Evolutionary conservation across 1,140 invertebrate genomes (phyloP).

Genomic region (Saccostrea echinata): DNA sequence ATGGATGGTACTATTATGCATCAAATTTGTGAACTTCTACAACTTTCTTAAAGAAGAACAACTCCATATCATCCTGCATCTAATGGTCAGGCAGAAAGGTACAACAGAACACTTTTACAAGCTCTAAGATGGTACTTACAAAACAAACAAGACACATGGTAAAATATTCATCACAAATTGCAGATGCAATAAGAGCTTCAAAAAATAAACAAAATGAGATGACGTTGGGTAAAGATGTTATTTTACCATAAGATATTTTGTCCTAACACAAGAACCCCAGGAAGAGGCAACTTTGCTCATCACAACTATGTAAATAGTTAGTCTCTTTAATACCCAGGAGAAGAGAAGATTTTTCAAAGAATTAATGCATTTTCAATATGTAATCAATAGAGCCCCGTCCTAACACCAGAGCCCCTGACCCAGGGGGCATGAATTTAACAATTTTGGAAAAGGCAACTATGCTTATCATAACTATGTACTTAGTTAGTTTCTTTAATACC

Average conservation of each 20-base stretch:
- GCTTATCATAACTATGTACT: too few species aligned
- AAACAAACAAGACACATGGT: neutral
- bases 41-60: neutral
- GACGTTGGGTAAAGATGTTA: neutral
- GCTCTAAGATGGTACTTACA: neutral
- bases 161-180: neutral
- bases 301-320: too few species aligned
- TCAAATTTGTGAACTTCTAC: neutral
- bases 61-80: neutral
- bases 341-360: too few species aligned
- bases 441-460: too few species aligned
- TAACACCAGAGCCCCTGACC: too few species aligned
- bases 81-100: constrained; percentile 6
- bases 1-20: neutral
- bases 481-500: too few species aligned
- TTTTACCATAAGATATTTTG: neutral
- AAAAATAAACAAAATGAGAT: neutral
- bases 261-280: too few species aligned
- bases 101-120: neutral
- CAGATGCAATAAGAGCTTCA: neutral
- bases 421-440: too few species aligned
- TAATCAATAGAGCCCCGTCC: too few species aligned
- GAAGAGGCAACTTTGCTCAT: too few species aligned
- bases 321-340: too few species aligned
- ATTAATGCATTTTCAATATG: too few species aligned